Base-by-base conservation (phyloP, 2,797 vertebrate species). In the Urophycis tenuis region DNA sequence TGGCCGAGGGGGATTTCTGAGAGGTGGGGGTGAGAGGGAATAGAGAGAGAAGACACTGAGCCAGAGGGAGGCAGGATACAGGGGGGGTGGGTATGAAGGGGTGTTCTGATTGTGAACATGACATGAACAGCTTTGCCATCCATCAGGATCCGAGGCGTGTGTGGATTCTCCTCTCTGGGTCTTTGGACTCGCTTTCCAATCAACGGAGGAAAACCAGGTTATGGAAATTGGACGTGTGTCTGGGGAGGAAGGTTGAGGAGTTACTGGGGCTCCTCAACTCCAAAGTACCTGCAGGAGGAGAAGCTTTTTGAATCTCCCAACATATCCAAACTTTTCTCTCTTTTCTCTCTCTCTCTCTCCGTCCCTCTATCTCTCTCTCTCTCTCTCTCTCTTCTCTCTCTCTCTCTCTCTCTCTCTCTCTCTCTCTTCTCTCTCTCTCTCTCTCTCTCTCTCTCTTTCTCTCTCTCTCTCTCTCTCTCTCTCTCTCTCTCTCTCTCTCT, bases 271-370 rank as follows among this genome's bases (percentile, higher is more conserved):
- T 70, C 78, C 25, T 69, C 39, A 64, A 12, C 25, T 25, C n/a
- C n/a, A 6, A 41, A 29, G 35, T 25, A 17, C 34, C 25, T 30
- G 15, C 19, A 30, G 35, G 34, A 53, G 49, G 22, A 71, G 32
- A 77, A 78, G 81, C 64, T 41, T 72, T 72, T 71, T 9, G 72
- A 79, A 83, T 29, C 67, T 14, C 14, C 69, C n/a, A 25, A 64
- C 60, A 29, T 64, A n/a, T 25, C 60, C 1, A 64, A 64, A 64
- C 60, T 64, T 31, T 6, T 71, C 29, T 71, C 22, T 67, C 22
- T 64, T 67, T 8, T 67, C 22, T 67, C 22, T 67, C 22, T 67
- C 22, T 29, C 22, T 67, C 22, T n/a, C 22, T 67, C 22, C 29
- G 6, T 29, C 60, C 29, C n/a, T 30, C n/a, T 67, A 7, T 67